These are phyloP conservation scores for Sclerurus mexicanus DNA, from an alignment of 2,113 vertebrate species.

Conservation along the genomic window DNA sequence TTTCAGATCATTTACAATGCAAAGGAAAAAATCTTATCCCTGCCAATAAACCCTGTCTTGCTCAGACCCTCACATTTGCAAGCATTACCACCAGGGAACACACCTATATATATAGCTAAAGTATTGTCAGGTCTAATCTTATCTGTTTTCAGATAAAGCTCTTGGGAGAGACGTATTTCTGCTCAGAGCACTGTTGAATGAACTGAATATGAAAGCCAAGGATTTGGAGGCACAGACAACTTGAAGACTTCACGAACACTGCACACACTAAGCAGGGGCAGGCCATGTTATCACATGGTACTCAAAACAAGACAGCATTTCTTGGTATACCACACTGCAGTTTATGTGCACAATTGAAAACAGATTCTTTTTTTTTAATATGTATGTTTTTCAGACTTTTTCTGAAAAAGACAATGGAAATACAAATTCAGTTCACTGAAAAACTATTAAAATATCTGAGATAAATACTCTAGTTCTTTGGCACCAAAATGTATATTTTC, in stretches of 20 bases:
- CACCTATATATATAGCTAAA: not conserved
- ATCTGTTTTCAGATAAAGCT: not conserved
- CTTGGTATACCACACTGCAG: not conserved
- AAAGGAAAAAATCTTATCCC: not conserved
- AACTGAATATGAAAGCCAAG: not conserved
- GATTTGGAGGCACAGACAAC: not conserved
- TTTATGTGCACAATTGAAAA: not conserved
- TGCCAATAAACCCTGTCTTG: not conserved
- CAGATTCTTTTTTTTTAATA: slow-evolving; percentile 6
- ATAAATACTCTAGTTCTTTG: slow-evolving; percentile 2
- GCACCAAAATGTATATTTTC: not conserved
- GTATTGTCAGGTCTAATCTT: not conserved
- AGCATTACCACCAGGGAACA: not conserved
- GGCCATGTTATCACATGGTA: not conserved
- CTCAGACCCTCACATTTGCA: not conserved
- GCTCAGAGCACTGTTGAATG: not conserved
- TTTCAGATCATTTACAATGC: not conserved
- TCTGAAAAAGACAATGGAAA: slow-evolving; percentile 34
- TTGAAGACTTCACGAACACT: not conserved
- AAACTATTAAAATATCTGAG: slow-evolving; percentile 14
- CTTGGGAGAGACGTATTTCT: not conserved
- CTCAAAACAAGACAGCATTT: slow-evolving; percentile 8
- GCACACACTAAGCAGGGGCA: not conserved
- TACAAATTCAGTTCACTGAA: not conserved
- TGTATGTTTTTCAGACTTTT: not conserved